These are phyloP conservation scores for Anabas testudineus DNA, from an alignment of 2,797 vertebrate genomes.

Conservation along the genomic window DNA sequence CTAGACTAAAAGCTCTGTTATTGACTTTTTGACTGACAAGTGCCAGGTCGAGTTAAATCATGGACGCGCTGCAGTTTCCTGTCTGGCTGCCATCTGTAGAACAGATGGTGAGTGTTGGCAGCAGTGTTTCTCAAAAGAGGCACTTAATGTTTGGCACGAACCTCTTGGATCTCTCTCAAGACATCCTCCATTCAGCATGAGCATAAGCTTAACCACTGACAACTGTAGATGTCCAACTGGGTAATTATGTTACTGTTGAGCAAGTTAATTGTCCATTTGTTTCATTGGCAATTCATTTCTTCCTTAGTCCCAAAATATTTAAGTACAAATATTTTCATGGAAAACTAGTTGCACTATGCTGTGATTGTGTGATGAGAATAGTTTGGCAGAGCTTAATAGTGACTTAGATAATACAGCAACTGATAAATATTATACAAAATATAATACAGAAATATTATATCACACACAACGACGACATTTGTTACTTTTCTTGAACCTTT, in stretches of 20 bases:
- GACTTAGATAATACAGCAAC: neutral
- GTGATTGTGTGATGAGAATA: neutral
- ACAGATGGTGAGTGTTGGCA: conserved; percentile 44
- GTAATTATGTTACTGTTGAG: conserved; percentile 5
- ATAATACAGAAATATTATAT: too few species aligned
- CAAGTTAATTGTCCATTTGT: neutral
- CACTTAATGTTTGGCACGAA: conserved; percentile 47
- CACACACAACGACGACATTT: conserved; percentile 12
- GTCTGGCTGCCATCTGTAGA: conserved; percentile 31
- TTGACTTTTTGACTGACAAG: too few species aligned
- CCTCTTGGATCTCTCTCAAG: conserved; percentile 35
- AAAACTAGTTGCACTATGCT: neutral
- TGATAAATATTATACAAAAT: too few species aligned
- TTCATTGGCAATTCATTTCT: neutral
- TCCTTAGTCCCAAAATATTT: conserved; percentile 2
- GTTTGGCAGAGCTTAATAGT: neutral
- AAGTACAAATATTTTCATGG: neutral
- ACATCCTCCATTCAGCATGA: conserved; percentile 10
- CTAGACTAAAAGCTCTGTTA: too few species aligned
- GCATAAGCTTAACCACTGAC: conserved; percentile 2
- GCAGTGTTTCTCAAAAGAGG: conserved; percentile 19
- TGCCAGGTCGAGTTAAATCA: conserved; percentile 15
- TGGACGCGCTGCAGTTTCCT: conserved; percentile 20
- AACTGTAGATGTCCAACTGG: neutral
- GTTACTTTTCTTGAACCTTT: conserved; percentile 73